phyloP scores from a whole-genome alignment of 2,797 vertebrate species.

The Smutsia temminckii region DNA sequence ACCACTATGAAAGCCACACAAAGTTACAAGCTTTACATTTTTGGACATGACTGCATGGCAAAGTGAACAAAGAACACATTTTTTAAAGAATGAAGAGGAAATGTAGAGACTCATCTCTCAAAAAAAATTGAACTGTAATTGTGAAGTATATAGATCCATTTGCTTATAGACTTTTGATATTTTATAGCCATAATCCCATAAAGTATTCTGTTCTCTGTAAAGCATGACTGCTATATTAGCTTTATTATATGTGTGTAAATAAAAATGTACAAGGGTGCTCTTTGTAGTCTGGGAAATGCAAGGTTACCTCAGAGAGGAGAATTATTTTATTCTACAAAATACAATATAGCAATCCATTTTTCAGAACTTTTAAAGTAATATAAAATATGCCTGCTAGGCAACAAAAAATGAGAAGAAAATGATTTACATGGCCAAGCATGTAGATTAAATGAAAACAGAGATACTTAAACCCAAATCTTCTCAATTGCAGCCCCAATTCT shows the following conservation, averaged over 20 bases:
- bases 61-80: background rate
- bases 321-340: background rate
- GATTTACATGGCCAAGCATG: constrained; percentile 56
- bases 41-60: background rate
- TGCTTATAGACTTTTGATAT: background rate
- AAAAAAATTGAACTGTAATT: background rate
- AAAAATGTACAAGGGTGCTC: background rate
- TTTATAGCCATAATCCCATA: background rate
- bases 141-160: background rate
- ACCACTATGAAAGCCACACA: background rate
- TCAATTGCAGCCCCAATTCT: constrained; percentile 65
- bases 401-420: constrained; percentile 45
- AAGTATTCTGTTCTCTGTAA: background rate
- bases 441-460: constrained; percentile 60
- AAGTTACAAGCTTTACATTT: background rate
- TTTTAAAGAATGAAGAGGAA: background rate
- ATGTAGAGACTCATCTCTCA: background rate
- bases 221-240: background rate
- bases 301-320: background rate
- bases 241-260: background rate
- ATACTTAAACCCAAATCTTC: constrained; percentile 63
- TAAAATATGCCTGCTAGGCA: constrained; percentile 17
- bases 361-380: constrained; percentile 39
- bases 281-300: background rate
- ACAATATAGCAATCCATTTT: background rate